Conservation (phyloP, 2,888 invertebrate species). For the Sturmia bella region DNA sequence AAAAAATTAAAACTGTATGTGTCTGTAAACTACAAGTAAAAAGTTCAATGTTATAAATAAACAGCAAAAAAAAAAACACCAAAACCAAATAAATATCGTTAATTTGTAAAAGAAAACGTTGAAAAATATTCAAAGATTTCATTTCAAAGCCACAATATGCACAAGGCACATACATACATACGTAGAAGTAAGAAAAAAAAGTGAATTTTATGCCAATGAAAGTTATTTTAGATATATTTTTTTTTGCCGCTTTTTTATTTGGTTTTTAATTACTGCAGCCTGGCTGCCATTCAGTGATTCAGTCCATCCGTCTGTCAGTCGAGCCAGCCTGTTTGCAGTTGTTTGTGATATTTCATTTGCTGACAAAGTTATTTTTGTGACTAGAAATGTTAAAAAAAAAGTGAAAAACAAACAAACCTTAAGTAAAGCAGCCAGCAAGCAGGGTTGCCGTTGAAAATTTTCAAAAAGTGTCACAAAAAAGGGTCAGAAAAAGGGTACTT, state of each 20-base stretch:
- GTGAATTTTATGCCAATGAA: slow-evolving; percentile 59
- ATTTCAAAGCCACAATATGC: slow-evolving; percentile 43
- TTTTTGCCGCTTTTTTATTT: neutral
- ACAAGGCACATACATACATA: too few species aligned
- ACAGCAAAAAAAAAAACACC: neutral
- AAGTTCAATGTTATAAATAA: slow-evolving; percentile 42
- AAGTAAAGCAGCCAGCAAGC: slow-evolving; percentile 3
- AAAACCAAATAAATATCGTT: slow-evolving; percentile 19
- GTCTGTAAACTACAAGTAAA: slow-evolving; percentile 8
- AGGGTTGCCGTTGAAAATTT: too few species aligned
- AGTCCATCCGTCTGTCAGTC: too few species aligned
- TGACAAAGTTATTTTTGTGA: slow-evolving; percentile 45
- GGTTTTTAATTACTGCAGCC: slow-evolving; percentile 37
- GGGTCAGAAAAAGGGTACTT: too few species aligned
- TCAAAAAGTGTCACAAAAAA: too few species aligned
- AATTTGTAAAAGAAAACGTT: slow-evolving; percentile 28
- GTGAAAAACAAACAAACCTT: slow-evolving; percentile 18
- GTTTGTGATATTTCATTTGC: slow-evolving; percentile 24
- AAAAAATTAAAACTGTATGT: slow-evolving; percentile 8
- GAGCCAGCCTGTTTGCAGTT: slow-evolving; percentile 6
- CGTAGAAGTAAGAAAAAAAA: slow-evolving; percentile 19
- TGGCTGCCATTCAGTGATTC: neutral
- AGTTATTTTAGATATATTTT: slow-evolving; percentile 46
- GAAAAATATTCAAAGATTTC: slow-evolving; percentile 28
- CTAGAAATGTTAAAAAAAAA: slow-evolving; percentile 16